Evolutionary conservation across 2,888 invertebrate species (phyloP), one percentile per base, ranked within the genome.

Genomic region (Acrobasis suavella): DNA sequence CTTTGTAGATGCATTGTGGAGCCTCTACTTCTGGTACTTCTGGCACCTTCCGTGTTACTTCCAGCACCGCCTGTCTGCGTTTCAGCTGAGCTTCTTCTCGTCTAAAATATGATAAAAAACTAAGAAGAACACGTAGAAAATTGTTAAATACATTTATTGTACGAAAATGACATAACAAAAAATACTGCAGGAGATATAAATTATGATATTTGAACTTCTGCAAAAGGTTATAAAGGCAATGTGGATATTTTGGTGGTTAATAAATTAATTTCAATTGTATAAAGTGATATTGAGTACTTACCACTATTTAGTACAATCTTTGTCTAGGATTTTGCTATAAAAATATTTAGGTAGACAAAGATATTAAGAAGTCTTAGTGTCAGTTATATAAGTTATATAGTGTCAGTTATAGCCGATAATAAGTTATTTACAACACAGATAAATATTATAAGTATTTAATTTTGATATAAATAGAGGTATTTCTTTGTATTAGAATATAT

Each of bases 1-100:
- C 96, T 94, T 69, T 96, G 96, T 69, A 96, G 87, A 74, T 96
- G 96, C 58, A 96, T 82, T 0, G 96, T 96, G 63, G 95, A 96
- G 15, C 95, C 95, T 80, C 94, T 95, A 74, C 95, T 94, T 58
- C 94, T 94, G 0, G 81, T 82, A 70, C 93, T 93, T 55, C 88
- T 78, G 1, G 86, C 85, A 9, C 86, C 87, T 66, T 89, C 90
- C 6, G 83, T 83, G 1, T 82, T 84, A 74, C 89, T 90, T 0
- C 90, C 89, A 1, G 78, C 87, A 15, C 76, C 87, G 0, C 89
- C 88, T 1, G 91, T 91, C 62, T 91, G 91, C 0, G 91, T 91
- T 76, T 92, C 92, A 14, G 84, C 89, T 17, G 92, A 92, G 67
- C 91, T 91, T 62, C 92, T 85, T 65, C 92, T 83, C 1, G 85